Evolutionary conservation across 2,113 vertebrate genomes (phyloP).

Genomic region (Mohoua ochrocephala): DNA sequence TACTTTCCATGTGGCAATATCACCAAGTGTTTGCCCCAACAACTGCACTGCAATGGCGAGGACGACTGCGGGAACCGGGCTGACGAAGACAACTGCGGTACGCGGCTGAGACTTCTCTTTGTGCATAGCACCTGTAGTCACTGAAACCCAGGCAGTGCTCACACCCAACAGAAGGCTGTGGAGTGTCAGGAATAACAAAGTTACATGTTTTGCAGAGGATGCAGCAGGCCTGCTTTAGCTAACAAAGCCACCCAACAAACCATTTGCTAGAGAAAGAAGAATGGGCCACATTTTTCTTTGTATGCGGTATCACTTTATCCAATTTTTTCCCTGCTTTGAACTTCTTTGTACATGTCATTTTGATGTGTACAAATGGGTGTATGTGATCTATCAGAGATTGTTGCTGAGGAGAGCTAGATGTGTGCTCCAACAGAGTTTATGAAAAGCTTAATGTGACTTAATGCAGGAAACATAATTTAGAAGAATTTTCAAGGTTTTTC

Average conservation of each 20-base stretch:
- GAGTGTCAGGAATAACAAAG: not conserved
- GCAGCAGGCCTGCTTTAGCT: not conserved
- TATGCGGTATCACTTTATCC: not conserved
- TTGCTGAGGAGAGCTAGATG: not conserved
- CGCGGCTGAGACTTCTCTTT: slow-evolving; percentile 11
- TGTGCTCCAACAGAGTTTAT: not conserved
- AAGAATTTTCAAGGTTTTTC: not conserved
- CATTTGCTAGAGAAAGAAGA: not conserved
- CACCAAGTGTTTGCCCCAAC: slow-evolving; percentile 87
- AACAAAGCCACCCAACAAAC: not conserved
- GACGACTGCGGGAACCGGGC: slow-evolving; percentile 92
- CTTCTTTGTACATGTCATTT: not conserved
- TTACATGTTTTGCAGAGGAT: not conserved
- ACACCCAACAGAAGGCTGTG: not conserved
- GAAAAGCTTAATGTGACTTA: not conserved
- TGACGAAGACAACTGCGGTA: slow-evolving; percentile 93
- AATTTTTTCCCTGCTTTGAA: not conserved
- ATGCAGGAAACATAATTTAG: not conserved
- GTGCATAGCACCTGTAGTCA: not conserved
- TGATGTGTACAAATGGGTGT: not conserved
- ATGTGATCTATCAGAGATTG: not conserved
- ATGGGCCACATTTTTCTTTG: not conserved
- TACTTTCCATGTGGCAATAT: slow-evolving; percentile 93
- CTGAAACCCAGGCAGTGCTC: not conserved
- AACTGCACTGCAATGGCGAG: slow-evolving; percentile 89